Conservation (phyloP, 2,113 vertebrate species). For the Todiramphus saurophagus region DNA sequence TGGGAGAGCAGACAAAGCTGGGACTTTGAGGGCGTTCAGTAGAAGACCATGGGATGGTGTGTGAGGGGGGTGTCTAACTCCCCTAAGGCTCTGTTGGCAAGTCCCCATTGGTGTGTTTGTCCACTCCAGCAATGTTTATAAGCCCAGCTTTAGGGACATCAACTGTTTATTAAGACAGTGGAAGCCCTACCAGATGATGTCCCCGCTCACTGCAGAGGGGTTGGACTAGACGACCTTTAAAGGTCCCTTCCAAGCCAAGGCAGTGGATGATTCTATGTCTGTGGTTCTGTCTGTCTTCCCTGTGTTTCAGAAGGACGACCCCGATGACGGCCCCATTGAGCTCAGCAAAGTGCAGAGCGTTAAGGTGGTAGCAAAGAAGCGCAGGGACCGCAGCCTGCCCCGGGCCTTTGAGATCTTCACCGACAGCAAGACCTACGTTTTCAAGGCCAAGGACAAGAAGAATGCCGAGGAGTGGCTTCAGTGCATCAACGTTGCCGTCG, state of each 20-base stretch:
- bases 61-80: too few species aligned
- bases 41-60: background rate
- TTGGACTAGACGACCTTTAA: background rate
- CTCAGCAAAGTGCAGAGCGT: constrained; percentile 97
- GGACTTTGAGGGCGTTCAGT: too few species aligned
- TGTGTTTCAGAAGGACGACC: constrained; percentile 88
- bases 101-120: background rate
- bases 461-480: constrained; percentile 92
- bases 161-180: background rate
- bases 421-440: constrained; percentile 86
- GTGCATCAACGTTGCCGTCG: constrained; percentile 93
- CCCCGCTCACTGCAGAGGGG: background rate
- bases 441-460: constrained; percentile 92
- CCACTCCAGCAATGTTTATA: background rate
- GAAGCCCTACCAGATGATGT: background rate
- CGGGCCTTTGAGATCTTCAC: constrained; percentile 98
- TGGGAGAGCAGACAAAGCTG: background rate
- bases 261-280: background rate
- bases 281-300: background rate
- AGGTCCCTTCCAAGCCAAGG: background rate
- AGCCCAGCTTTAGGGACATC: background rate
- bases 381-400: constrained; percentile 87
- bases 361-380: constrained; percentile 86
- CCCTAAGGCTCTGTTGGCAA: background rate
- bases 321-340: constrained; percentile 89